A percentile compares a stretch with the other conserved stretches of the same genome.
These are phyloP conservation scores for Scortum barcoo DNA, from an alignment of 2,113 vertebrate genomes.

Conservation along the genomic window DNA sequence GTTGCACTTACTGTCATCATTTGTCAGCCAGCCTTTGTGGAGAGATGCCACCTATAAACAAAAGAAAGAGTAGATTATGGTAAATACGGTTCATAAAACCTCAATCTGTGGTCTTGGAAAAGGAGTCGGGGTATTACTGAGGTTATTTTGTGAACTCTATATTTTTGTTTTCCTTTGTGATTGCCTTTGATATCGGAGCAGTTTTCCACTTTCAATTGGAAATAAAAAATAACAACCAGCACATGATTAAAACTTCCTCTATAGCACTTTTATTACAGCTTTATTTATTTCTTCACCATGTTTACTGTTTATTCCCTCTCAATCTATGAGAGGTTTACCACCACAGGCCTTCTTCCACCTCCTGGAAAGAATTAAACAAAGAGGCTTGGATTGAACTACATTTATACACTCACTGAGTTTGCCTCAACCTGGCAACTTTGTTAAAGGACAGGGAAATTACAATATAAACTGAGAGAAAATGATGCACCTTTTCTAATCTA, in stretches of 20 bases:
- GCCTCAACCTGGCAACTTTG: constrained; percentile 15
- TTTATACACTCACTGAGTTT: constrained; percentile 37
- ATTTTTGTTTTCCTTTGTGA: constrained; percentile 58
- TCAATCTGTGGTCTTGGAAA: constrained; percentile 61
- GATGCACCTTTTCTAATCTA: not conserved
- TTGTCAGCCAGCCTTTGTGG: constrained; percentile 32
- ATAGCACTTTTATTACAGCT: constrained; percentile 60
- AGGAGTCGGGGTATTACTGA: constrained; percentile 41
- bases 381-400: constrained; percentile 20
- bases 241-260: constrained; percentile 62
- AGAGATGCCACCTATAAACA: constrained; percentile 65
- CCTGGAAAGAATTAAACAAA: constrained; percentile 68
- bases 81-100: constrained; percentile 50
- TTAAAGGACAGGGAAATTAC: not conserved
- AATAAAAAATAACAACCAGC: constrained; percentile 58
- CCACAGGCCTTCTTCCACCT: constrained; percentile 51
- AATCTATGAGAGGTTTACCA: constrained; percentile 56
- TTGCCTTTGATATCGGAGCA: constrained; percentile 65
- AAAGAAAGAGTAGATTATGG: constrained; percentile 34
- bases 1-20: constrained; percentile 42
- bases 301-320: constrained; percentile 70
- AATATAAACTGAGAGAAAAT: not conserved
- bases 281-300: constrained; percentile 70
- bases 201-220: constrained; percentile 58
- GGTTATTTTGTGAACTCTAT: constrained; percentile 55